These are phyloP conservation scores for Diarsia mendica DNA, from an alignment of 2,888 invertebrate genomes.

Conservation along the genomic window DNA sequence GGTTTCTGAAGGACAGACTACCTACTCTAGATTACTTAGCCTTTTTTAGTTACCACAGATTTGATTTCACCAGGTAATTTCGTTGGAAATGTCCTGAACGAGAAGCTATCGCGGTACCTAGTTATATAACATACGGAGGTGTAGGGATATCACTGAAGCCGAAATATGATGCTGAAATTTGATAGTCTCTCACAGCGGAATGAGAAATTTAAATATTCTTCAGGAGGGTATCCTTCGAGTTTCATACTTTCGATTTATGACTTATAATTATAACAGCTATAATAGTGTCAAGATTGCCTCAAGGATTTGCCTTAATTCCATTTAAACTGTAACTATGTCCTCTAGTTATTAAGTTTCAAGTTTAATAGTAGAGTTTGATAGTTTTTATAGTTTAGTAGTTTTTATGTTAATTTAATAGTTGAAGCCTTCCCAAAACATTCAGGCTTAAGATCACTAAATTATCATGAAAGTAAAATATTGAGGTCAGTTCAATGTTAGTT, in stretches of 20 bases:
- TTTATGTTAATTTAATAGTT: constrained; percentile 29
- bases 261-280: not conserved
- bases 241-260: not conserved
- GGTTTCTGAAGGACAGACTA: not conserved
- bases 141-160: not conserved
- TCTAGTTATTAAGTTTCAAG: constrained; percentile 31
- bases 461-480: constrained; percentile 34
- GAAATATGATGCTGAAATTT: not conserved
- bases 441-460: constrained; percentile 13
- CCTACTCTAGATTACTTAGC: not conserved
- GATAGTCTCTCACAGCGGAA: not conserved
- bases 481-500: constrained; percentile 10
- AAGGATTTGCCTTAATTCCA: constrained; percentile 13
- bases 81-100: not conserved
- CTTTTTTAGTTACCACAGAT: constrained; percentile 1
- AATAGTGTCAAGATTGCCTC: not conserved
- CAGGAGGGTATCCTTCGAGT: not conserved
- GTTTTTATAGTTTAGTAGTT: too few species aligned
- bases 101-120: not conserved
- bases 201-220: not conserved
- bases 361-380: too few species aligned
- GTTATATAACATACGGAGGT: not conserved
- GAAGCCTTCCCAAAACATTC: constrained; percentile 1
- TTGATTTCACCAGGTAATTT: not conserved
- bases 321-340: constrained; percentile 23